phyloP scores from a whole-genome alignment of 2,888 invertebrate species.

The Aphrophora alni region DNA sequence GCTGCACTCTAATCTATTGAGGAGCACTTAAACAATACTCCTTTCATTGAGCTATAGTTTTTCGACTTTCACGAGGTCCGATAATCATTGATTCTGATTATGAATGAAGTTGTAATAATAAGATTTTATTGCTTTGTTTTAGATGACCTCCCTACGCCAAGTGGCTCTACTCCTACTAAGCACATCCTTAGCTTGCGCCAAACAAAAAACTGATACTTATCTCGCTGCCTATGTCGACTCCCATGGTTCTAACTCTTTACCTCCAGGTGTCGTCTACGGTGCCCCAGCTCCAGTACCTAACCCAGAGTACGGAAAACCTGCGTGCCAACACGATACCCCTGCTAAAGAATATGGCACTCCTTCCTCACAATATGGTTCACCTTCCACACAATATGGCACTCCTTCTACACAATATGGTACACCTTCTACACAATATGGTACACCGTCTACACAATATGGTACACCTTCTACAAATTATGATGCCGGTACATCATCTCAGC shows the following conservation, averaged over 20 bases:
- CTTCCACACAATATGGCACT: conserved; percentile 47
- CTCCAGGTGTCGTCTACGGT: conserved; percentile 60
- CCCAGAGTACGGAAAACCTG: background rate
- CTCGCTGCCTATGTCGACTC: conserved; percentile 70
- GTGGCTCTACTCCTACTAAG: background rate
- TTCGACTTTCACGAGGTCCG: no score
- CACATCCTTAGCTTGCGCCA: background rate
- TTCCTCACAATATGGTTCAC: conserved; percentile 4
- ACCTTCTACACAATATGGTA: conserved; percentile 49
- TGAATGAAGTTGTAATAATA: no score
- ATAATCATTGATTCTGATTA: no score
- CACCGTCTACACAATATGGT: conserved; percentile 52
- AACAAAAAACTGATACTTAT: conserved; percentile 62
- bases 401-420: conserved; percentile 47
- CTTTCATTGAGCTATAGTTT: no score
- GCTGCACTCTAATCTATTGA: no score
- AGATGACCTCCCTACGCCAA: background rate
- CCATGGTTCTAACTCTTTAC: conserved; percentile 61
- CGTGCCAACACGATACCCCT: background rate
- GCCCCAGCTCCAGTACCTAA: conserved; percentile 58
- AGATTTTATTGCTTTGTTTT: background rate
- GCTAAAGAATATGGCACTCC: background rate
- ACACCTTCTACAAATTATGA: conserved; percentile 51
- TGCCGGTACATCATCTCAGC: background rate
- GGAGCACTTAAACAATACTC: no score